Percentiles rank a stretch among this genome's conserved stretches.
Conservation (phyloP, 1,140 invertebrate genomes). For the Cataglyphis hispanica region DNA sequence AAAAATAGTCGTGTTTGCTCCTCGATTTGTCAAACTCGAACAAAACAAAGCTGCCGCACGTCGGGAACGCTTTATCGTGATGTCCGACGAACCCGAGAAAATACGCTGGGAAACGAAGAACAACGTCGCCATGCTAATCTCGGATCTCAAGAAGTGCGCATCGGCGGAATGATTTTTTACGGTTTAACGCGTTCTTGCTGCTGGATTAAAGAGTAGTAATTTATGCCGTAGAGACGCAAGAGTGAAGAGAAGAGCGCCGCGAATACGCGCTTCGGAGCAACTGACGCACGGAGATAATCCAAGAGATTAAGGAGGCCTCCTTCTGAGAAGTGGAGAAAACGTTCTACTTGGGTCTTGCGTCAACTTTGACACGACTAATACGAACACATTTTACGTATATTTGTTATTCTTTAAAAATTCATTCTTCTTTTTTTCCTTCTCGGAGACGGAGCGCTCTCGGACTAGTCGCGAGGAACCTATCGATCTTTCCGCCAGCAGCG, state of each 20-base stretch:
- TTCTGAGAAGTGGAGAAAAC: constrained; percentile 24
- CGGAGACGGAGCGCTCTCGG: not conserved
- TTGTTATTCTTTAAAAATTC: constrained; percentile 29
- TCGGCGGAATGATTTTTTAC: constrained; percentile 63
- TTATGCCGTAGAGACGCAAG: constrained; percentile 61
- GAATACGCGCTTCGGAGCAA: constrained; percentile 44
- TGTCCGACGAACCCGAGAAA: constrained; percentile 42
- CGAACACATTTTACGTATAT: constrained; percentile 18
- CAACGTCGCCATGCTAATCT: constrained; percentile 73
- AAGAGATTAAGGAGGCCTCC: constrained; percentile 48
- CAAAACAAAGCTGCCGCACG: constrained; percentile 6
- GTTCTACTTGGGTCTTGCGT: constrained; percentile 56
- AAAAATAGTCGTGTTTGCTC: constrained; percentile 12
- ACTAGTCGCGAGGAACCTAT: constrained; percentile 10
- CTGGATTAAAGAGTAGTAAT: constrained; percentile 69
- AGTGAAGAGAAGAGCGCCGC: constrained; percentile 56
- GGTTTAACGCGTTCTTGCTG: constrained; percentile 64
- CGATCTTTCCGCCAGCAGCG: not conserved
- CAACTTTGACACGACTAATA: constrained; percentile 42
- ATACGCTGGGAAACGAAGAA: constrained; percentile 40
- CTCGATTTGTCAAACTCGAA: constrained; percentile 42
- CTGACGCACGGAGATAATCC: constrained; percentile 57
- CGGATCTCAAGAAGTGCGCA: constrained; percentile 48
- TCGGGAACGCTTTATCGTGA: constrained; percentile 22
- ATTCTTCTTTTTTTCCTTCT: constrained; percentile 7